Evolutionary conservation across 2,888 invertebrate species (phyloP).

Genomic region (Oscheius myriophilus): DNA sequence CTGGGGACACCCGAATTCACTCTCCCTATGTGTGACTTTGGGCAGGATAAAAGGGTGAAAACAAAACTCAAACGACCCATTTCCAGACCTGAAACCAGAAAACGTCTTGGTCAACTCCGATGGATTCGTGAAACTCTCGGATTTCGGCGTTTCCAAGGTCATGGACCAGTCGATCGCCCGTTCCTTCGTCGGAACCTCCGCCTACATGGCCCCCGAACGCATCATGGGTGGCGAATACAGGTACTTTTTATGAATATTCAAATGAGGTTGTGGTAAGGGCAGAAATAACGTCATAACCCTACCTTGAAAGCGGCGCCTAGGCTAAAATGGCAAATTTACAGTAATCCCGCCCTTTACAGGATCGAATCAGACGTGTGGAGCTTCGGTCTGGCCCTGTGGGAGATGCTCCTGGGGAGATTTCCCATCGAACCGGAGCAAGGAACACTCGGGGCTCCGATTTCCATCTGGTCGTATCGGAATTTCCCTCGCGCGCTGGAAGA

Average conservation of each 20-base stretch:
- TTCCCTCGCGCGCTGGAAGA: not conserved
- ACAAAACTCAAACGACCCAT: not conserved
- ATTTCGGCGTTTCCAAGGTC: conserved; percentile 28
- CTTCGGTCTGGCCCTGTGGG: conserved; percentile 47
- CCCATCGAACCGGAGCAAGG: conserved; percentile 20
- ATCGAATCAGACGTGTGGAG: conserved; percentile 55
- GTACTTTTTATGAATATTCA: conserved; percentile 29
- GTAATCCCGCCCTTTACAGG: conserved; percentile 3
- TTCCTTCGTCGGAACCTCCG: conserved; percentile 73
- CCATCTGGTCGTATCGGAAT: not conserved
- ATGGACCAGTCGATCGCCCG: conserved; percentile 70
- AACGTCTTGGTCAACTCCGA: conserved; percentile 17
- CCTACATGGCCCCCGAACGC: conserved; percentile 72
- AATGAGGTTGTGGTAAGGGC: too few relatives aligned
- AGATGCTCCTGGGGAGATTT: conserved; percentile 48
- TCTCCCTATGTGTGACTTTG: too few relatives aligned
- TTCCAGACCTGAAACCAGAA: conserved; percentile 22
- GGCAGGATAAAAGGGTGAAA: too few relatives aligned
- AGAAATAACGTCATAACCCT: too few relatives aligned
- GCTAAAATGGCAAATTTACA: too few relatives aligned
- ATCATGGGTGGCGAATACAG: conserved; percentile 46
- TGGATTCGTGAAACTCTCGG: conserved; percentile 25
- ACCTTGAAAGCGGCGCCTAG: too few relatives aligned
- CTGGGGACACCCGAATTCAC: too few relatives aligned
- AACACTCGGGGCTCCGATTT: too few relatives aligned